These are phyloP conservation scores for Rhagoletis zephyria DNA, from an alignment of 1,140 invertebrate species.

Conservation along the genomic window DNA sequence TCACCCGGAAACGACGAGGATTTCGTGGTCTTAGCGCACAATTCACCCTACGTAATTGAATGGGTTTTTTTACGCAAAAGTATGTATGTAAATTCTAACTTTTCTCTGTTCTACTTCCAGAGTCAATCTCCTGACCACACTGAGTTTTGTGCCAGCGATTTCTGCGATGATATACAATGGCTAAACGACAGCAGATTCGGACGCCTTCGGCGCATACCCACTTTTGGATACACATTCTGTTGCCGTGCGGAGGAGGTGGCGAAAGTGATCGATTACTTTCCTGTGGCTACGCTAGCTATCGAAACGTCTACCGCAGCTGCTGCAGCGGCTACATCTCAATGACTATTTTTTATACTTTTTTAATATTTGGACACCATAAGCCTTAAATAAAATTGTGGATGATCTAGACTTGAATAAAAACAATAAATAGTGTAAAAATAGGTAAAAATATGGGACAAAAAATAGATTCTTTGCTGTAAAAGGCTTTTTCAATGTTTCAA, in stretches of 20 bases:
- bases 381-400: too few relatives aligned
- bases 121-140: neutral
- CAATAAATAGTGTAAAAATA: too few relatives aligned
- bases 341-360: neutral
- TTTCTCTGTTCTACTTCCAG: neutral
- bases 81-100: neutral
- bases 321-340: neutral
- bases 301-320: neutral
- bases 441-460: too few relatives aligned
- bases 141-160: conserved; percentile 14
- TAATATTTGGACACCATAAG: too few relatives aligned
- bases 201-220: neutral
- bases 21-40: too few relatives aligned
- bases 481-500: too few relatives aligned
- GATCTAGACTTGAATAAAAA: too few relatives aligned
- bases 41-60: too few relatives aligned
- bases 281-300: neutral
- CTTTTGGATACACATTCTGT: conserved; percentile 19
- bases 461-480: too few relatives aligned
- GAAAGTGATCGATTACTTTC: neutral
- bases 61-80: too few relatives aligned
- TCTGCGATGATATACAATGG: conserved; percentile 12
- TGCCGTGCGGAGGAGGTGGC: conserved; percentile 30
- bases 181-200: conserved; percentile 24
- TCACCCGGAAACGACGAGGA: too few relatives aligned